A percentile compares a stretch with the other conserved stretches of the same genome.
Conservation (phyloP, 2,113 vertebrate species). For the Myotis brandtii region DNA sequence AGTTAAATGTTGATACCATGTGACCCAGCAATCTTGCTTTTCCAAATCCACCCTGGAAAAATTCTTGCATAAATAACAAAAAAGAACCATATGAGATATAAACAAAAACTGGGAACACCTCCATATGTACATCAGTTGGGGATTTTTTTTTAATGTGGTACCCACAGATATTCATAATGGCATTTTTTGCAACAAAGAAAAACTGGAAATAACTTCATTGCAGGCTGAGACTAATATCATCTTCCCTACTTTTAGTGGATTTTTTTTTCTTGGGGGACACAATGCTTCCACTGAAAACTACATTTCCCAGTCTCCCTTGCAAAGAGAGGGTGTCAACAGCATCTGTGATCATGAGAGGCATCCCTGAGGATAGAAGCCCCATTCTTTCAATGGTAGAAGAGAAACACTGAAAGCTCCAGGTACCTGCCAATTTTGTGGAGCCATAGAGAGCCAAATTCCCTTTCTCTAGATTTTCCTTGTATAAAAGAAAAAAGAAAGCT, state of each 20-base stretch:
- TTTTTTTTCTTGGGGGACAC: background rate
- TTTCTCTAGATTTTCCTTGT: background rate
- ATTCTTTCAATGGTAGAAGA: background rate
- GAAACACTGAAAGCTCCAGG: background rate
- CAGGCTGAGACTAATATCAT: background rate
- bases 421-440: background rate
- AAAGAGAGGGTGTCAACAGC: background rate
- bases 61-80: background rate
- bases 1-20: background rate
- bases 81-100: background rate
- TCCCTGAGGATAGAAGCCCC: background rate
- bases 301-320: conserved; percentile 12
- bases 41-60: background rate
- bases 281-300: background rate
- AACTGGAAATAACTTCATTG: background rate
- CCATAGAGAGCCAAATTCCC: background rate
- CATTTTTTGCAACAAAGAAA: background rate
- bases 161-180: background rate
- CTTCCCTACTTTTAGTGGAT: background rate
- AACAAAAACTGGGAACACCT: background rate
- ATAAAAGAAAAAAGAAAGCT: background rate
- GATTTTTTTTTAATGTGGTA: background rate
- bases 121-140: background rate
- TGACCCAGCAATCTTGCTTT: background rate
- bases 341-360: background rate